Base-by-base conservation (phyloP, 2,113 vertebrate species). In the Myxocyprinus asiaticus region DNA sequence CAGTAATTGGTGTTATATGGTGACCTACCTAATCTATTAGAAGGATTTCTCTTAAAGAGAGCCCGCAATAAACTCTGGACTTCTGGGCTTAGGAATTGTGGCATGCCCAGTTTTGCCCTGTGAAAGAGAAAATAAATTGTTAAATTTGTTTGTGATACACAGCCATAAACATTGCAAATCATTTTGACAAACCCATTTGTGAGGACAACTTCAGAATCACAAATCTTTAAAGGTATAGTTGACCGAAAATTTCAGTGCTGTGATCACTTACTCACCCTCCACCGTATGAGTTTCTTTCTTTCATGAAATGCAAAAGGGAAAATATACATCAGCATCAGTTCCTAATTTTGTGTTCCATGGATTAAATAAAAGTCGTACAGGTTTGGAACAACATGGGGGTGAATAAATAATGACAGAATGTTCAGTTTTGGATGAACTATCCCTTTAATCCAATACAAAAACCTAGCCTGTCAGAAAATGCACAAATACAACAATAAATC, bases 61-160 rank as follows among this genome's bases (percentile, higher is more conserved):
- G 93, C 93, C 83, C 94, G 89, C 70, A 94, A 84, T 83, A 94
- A 88, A 87, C 93, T 94, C 82, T 94, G 94, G 9, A 94, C 94
- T 86, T 94, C 94, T 80, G 89, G 89, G 83, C 93, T 94, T 78
- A 94, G 88, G 85, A 94, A 94, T 80, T 94, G 94, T 42, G 93
- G 93, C 93, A 94, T 94, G 64, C 94, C 94, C 75, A 94, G 88
- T 80, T 95, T 94, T 9, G 94, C 94, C 83, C 94, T 94, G 85
- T 79, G 59, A 84, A 9, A 84, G 76, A 85, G 6, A 48, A 67
- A 47, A 48, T 15, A 15, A 70, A 45, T 55, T 4, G 63, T 44
- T 22, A 6, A 55, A 67, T 77, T 33, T 62, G 45, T 50, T 63
- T 53, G 47, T n/a, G 14, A 65, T 44, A 4, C 61, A 51, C 14